Conservation (phyloP, 2,797 vertebrate species). For the Chrysocyon brachyurus region DNA sequence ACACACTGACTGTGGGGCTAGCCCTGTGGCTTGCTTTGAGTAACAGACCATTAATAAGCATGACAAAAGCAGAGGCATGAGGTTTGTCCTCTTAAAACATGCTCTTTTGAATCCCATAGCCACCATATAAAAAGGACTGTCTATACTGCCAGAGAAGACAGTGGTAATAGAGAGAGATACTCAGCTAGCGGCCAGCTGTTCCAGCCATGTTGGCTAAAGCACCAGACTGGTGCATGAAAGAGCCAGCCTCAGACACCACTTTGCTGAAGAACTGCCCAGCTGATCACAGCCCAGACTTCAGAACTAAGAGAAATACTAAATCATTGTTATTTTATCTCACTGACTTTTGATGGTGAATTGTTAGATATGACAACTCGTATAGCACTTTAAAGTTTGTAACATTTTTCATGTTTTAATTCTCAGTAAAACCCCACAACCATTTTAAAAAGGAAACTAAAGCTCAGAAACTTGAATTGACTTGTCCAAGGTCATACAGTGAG, state of each 20-base stretch:
- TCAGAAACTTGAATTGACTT: slow-evolving; percentile 36
- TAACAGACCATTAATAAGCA: neutral
- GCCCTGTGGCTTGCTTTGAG: neutral
- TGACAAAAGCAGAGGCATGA: neutral
- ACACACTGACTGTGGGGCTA: neutral
- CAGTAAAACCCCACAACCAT: neutral
- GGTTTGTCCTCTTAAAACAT: neutral
- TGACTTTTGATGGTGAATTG: neutral
- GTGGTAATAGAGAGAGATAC: neutral
- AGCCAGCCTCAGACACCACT: neutral
- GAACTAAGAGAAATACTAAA: neutral
- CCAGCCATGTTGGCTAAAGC: neutral
- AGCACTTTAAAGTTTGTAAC: neutral
- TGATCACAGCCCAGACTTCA: neutral
- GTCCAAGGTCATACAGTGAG: neutral
- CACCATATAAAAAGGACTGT: neutral
- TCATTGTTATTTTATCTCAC: neutral
- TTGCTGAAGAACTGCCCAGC: neutral
- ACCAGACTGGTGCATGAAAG: neutral
- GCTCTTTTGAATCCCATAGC: neutral
- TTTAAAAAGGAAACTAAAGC: slow-evolving; percentile 47
- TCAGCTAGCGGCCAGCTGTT: neutral
- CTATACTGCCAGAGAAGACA: neutral
- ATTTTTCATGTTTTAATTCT: slow-evolving; percentile 44
- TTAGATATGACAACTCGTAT: neutral